A percentile compares a stretch with the other conserved stretches of the same genome.
Conservation (phyloP, 2,888 invertebrate species). For the Seira sanloemensis region DNA sequence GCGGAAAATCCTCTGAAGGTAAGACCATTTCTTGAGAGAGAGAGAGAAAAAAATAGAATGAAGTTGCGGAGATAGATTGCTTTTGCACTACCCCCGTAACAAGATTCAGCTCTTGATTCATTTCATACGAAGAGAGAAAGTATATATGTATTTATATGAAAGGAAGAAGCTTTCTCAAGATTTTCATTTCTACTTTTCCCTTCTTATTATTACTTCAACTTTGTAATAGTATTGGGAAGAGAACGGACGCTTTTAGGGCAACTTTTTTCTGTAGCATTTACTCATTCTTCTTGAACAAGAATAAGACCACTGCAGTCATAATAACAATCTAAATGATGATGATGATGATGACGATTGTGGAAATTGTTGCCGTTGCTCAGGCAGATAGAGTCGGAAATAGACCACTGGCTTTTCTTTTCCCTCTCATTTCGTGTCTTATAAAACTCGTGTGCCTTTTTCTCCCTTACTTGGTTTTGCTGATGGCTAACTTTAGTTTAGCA, state of each 20-base stretch:
- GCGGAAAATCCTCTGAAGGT: neutral
- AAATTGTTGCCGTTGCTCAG: constrained; percentile 50
- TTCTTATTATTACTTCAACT: neutral
- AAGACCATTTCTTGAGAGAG: no score
- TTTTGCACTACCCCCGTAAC: neutral
- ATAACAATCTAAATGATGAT: constrained; percentile 65
- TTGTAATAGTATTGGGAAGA: neutral
- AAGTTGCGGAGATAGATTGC: neutral
- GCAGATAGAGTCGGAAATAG: constrained; percentile 56
- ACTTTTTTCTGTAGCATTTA: neutral
- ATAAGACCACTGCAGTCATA: constrained; percentile 62
- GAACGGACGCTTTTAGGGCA: neutral
- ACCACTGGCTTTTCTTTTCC: constrained; percentile 60
- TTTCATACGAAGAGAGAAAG: no score
- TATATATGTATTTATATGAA: no score
- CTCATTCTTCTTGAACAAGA: constrained; percentile 40
- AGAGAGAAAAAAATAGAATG: no score
- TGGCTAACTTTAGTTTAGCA: neutral
- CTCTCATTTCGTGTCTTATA: constrained; percentile 14
- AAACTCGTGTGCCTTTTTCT: no score
- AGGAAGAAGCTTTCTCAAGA: neutral
- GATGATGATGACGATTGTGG: constrained; percentile 61
- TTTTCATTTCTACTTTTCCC: neutral
- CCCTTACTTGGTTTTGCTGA: constrained; percentile 12
- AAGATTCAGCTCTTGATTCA: neutral